phyloP scores from a whole-genome alignment of 1,140 invertebrate species.

The Rhopalosiphum padi region DNA sequence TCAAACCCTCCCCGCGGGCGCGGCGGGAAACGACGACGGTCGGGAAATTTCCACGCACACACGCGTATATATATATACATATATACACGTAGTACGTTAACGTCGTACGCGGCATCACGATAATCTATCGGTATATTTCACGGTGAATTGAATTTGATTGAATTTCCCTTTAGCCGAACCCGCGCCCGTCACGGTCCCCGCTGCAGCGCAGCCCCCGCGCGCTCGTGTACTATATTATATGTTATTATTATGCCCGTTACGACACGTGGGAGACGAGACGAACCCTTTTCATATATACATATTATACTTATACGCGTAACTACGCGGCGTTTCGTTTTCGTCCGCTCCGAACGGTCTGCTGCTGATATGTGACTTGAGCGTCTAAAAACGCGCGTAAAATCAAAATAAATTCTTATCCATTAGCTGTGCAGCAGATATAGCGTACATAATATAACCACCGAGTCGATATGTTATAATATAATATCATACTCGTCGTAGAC shows the following conservation, averaged over 20 bases:
- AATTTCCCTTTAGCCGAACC: slow-evolving; percentile 13
- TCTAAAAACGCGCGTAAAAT: not conserved
- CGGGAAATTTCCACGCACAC: not conserved
- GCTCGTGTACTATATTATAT: not conserved
- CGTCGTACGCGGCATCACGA: not conserved
- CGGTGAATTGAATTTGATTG: slow-evolving; percentile 56
- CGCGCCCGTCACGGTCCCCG: not conserved
- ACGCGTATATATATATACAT: no score
- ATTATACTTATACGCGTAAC: not conserved
- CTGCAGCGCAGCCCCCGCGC: no score
- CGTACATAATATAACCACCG: not conserved
- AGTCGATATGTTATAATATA: not conserved
- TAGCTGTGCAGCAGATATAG: no score
- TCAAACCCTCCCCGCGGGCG: not conserved
- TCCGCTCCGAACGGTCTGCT: not conserved
- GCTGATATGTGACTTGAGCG: not conserved
- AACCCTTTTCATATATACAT: not conserved
- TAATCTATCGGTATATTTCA: slow-evolving; percentile 53
- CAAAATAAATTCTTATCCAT: not conserved
- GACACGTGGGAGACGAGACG: not conserved
- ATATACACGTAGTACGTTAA: not conserved
- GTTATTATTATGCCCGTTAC: slow-evolving; percentile 24
- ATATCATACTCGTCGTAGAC: not conserved
- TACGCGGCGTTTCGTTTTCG: not conserved
- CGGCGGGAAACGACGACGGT: not conserved